Evolutionary conservation across 2,888 invertebrate species (phyloP).

Genomic region (Gortyna flavago): DNA sequence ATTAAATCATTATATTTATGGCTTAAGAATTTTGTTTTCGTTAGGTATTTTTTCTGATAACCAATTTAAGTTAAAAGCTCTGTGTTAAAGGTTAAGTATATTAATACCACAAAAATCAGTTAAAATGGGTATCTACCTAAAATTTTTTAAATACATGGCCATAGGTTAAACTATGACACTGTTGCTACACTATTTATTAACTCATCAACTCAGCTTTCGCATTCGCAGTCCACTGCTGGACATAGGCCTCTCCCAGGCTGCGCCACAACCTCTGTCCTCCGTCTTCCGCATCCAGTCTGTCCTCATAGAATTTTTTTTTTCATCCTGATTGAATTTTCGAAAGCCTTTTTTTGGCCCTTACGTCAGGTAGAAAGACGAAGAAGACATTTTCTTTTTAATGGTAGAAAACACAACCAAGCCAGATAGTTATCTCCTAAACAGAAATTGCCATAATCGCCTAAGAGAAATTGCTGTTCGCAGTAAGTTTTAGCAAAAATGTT

Average conservation of each 20-base stretch:
- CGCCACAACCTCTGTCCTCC: too few relatives aligned
- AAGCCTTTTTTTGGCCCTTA: not conserved
- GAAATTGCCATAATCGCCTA: not conserved
- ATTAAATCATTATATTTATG: constrained; percentile 53
- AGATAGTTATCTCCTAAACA: not conserved
- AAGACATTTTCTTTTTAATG: not conserved
- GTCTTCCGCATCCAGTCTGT: not conserved
- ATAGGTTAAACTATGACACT: not conserved
- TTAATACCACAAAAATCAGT: too few relatives aligned
- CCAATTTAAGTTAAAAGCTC: constrained; percentile 12
- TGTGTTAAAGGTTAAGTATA: constrained; percentile 9
- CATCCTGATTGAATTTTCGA: not conserved
- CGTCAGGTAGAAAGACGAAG: not conserved
- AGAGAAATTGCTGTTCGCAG: constrained; percentile 13
- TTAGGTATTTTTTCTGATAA: constrained; percentile 2
- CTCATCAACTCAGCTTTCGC: not conserved
- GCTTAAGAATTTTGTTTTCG: constrained; percentile 16
- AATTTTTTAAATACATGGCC: not conserved
- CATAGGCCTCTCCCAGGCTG: not conserved
- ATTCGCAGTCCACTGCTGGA: not conserved
- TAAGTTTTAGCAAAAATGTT: constrained; percentile 12
- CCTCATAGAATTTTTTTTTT: too few relatives aligned
- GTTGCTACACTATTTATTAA: not conserved
- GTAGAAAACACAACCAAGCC: not conserved
- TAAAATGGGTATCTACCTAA: not conserved